Conservation (phyloP, 1,140 invertebrate genomes). For the Ceratoteleas bidentatus region DNA sequence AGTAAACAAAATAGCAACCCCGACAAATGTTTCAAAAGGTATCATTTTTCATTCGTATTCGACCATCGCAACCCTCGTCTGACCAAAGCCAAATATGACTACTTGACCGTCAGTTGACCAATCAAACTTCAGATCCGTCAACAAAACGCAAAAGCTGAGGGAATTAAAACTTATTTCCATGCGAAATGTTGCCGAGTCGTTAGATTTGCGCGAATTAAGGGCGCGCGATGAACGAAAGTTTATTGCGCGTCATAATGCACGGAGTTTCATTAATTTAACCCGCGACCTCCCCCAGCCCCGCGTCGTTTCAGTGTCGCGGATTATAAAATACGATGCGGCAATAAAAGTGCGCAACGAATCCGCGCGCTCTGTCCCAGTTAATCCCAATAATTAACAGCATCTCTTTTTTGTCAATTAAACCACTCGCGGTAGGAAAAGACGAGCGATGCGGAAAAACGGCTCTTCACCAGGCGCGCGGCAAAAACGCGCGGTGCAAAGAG, state of each 20-base stretch:
- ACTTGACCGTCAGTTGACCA: too few species aligned
- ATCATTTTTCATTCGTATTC: too few species aligned
- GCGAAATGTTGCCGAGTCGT: slow-evolving; percentile 13
- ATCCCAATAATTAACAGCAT: slow-evolving; percentile 27
- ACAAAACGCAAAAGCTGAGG: background rate
- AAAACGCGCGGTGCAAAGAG: slow-evolving; percentile 10
- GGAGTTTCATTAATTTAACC: slow-evolving; percentile 42
- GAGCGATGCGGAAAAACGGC: background rate
- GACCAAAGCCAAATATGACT: too few species aligned
- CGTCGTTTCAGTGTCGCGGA: slow-evolving; percentile 8
- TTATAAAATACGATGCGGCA: slow-evolving; percentile 10
- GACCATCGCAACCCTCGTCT: too few species aligned
- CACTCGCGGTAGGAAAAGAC: background rate
- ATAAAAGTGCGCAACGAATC: slow-evolving; percentile 22
- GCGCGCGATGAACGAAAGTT: slow-evolving; percentile 39
- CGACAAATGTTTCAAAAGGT: too few species aligned
- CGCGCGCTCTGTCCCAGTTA: slow-evolving; percentile 7
- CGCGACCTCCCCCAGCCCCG: background rate
- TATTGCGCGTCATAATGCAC: slow-evolving; percentile 39
- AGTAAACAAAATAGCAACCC: too few species aligned
- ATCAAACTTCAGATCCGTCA: too few species aligned
- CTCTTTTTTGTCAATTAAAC: slow-evolving; percentile 14
- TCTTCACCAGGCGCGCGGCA: background rate
- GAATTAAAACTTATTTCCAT: slow-evolving; percentile 18
- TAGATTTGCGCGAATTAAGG: slow-evolving; percentile 29